phyloP scores from a whole-genome alignment of 2,797 vertebrate genomes.

The Tinamus major region DNA sequence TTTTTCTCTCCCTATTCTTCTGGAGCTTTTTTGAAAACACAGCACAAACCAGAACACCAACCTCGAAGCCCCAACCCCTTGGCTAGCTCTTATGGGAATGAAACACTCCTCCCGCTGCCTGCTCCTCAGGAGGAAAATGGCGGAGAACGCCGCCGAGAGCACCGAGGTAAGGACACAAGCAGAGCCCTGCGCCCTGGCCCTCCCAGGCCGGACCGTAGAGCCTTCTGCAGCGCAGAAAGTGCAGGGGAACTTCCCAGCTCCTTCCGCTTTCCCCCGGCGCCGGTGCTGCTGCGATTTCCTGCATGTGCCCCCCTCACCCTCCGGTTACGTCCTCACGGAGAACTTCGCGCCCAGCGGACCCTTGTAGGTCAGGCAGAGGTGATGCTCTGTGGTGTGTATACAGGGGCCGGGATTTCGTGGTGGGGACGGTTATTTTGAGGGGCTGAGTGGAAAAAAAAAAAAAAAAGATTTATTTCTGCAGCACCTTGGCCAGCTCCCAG shows the following conservation, averaged over 20 bases:
- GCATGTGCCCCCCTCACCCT: background rate
- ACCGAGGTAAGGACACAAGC: conserved; percentile 87
- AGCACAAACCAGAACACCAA: conserved; percentile 16
- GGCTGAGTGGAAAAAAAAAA: background rate
- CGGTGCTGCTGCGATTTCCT: background rate
- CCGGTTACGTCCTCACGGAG: background rate
- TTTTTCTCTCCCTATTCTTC: background rate
- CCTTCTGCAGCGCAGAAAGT: background rate
- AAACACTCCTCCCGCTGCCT: conserved; percentile 98
- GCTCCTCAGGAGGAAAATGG: conserved; percentile 98
- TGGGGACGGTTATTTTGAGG: fast-evolving
- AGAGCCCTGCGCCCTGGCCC: background rate
- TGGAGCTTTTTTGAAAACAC: conserved; percentile 29
- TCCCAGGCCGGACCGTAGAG: background rate
- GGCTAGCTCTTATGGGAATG: conserved; percentile 94
- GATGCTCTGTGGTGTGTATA: background rate
- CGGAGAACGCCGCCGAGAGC: conserved; percentile 89
- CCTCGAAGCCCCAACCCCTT: conserved; percentile 64
- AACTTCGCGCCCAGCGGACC: background rate
- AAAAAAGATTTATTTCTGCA: background rate
- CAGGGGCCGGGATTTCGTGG: fast-evolving
- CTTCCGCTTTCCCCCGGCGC: conserved; percentile 26
- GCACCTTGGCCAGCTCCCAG: background rate
- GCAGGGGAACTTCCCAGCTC: background rate
- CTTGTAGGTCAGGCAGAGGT: background rate